Evolutionary conservation across 1,140 invertebrate genomes (phyloP).

Genomic region (Neotoxoptera formosana): DNA sequence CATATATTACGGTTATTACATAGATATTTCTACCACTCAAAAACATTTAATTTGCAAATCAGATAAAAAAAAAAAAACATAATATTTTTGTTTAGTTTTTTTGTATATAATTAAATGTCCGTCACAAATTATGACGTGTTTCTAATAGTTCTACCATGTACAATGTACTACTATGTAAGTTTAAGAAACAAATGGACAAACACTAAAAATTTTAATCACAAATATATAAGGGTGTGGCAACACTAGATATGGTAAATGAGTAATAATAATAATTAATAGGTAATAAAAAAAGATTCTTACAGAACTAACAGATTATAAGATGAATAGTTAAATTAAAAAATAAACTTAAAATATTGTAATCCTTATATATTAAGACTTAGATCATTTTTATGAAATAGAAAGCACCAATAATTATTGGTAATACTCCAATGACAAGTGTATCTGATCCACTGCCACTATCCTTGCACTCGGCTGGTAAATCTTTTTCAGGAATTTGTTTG

Average conservation of each 20-base stretch:
- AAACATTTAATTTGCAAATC: background rate
- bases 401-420: background rate
- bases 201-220: background rate
- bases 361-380: background rate
- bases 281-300: conserved; percentile 28
- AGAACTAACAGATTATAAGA: conserved; percentile 42
- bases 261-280: conserved; percentile 36
- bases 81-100: background rate
- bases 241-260: background rate
- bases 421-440: background rate
- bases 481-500: background rate
- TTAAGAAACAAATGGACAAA: conserved; percentile 4
- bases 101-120: background rate
- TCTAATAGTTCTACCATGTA: background rate
- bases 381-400: conserved; percentile 31
- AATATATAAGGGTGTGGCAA: background rate
- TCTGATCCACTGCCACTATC: background rate
- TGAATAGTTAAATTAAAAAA: background rate
- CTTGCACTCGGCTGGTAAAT: background rate
- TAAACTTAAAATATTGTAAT: conserved; percentile 1
- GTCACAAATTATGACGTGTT: background rate
- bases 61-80: background rate
- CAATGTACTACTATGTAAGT: background rate
- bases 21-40: background rate
- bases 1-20: background rate